Conservation (phyloP, 2,797 vertebrate species). For the Podarcis siculus region DNA sequence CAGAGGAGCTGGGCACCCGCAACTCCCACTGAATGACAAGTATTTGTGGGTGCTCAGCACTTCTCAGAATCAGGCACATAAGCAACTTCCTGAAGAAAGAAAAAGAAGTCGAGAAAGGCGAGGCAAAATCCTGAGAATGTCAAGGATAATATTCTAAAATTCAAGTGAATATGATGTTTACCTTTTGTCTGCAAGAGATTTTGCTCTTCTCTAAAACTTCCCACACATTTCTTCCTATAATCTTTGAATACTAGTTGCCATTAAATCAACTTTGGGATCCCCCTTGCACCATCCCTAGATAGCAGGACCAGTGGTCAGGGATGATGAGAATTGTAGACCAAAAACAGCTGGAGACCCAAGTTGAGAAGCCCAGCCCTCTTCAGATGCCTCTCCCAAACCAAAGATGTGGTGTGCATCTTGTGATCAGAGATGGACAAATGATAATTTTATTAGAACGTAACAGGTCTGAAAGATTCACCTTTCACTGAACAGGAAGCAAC, state of each 20-base stretch:
- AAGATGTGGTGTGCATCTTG: not conserved
- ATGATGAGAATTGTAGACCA: too few species aligned
- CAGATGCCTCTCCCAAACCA: not conserved
- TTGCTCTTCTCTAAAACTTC: not conserved
- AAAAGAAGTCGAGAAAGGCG: not conserved
- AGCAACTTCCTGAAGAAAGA: not conserved
- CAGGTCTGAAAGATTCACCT: not conserved
- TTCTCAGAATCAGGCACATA: constrained; percentile 29
- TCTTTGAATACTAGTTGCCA: not conserved
- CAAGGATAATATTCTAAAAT: not conserved
- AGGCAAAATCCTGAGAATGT: not conserved
- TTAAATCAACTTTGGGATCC: not conserved
- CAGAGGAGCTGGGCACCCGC: constrained; percentile 48
- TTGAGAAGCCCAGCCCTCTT: not conserved
- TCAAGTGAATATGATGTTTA: not conserved
- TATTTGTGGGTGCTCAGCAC: constrained; percentile 50
- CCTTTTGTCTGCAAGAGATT: not conserved
- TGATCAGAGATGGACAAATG: not conserved
- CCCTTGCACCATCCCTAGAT: too few species aligned
- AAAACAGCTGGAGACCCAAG: too few species aligned
- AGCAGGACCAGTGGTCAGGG: too few species aligned
- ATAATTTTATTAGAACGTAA: not conserved
- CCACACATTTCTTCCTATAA: not conserved
- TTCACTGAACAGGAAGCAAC: not conserved
- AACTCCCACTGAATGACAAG: constrained; percentile 35